Evolutionary conservation across 2,888 invertebrate species (phyloP), one percentile per base, ranked within the genome.

Genomic region (Stenchaetothrips biformis): DNA sequence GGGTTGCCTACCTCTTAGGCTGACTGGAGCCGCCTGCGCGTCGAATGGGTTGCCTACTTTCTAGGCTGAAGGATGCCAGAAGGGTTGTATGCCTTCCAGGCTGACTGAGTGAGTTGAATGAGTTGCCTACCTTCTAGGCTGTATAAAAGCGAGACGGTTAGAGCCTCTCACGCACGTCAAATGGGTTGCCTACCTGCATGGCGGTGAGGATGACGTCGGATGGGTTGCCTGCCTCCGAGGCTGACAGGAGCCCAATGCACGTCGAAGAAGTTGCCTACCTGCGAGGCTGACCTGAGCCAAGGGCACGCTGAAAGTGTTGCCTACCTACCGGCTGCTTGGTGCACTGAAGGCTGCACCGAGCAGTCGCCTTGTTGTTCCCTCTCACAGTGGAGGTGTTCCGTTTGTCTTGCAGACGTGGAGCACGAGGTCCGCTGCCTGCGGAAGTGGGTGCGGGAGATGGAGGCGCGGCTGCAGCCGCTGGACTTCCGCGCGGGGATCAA

Each of bases 401-500:
- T 82, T 83, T 82, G 83, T 82, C 81, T 86, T 85, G 8, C 86
- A 94, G 94, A 94, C 87, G 90, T 94, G 79, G 92, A 92, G 78
- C 92, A 92, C 84, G 94, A 95, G 87, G 89, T 95, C 79, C 91
- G 91, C 81, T 92, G 93, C 85, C 88, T 97, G 82, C 91, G 94
- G 62, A 92, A 93, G 84, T 97, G 96, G 96, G 89, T 97, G 83
- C 92, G 94, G 84, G 92, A 93, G 84, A 95, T 96, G 91, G 96
- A 96, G 87, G 90, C 91, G 11, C 91, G 93, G 79, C 88, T 97
- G 83, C 92, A 92, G 83, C 92, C 94, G 79, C 89, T 95, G 83
- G 90, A 92, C 82, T 92, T 94, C 81, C 91, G 67, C 67, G 67
- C 21, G n/a, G 92, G 77, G 89, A 85, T 90, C 82, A 91, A 90